Conservation (phyloP, 2,888 invertebrate species). For the Drosophila sordidapex region DNA sequence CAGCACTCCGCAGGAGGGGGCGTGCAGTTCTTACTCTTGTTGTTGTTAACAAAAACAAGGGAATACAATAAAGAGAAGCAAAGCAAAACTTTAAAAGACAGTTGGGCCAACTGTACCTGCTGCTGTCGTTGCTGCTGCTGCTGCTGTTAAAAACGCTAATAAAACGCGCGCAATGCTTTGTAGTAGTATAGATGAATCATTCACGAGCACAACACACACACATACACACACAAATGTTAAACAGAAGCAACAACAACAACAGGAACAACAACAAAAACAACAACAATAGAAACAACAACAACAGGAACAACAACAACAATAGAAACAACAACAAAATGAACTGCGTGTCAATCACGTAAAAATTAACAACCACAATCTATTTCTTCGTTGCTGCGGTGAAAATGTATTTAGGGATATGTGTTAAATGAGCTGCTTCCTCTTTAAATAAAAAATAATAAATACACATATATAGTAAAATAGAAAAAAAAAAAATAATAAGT, state of each 20-base stretch:
- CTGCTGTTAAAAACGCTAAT: conserved; percentile 46
- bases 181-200: conserved; percentile 46
- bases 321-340: conserved; percentile 17
- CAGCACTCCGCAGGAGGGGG: not conserved
- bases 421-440: conserved; percentile 73
- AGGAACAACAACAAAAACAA: not conserved
- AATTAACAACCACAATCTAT: conserved; percentile 27
- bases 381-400: conserved; percentile 26
- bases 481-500: not conserved
- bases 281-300: not conserved
- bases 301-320: not conserved
- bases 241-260: not conserved
- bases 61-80: conserved; percentile 5
- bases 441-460: conserved; percentile 58
- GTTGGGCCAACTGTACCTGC: conserved; percentile 61
- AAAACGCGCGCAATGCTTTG: conserved; percentile 47
- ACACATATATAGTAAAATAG: conserved; percentile 8
- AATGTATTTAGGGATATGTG: conserved; percentile 39
- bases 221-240: conserved; percentile 7
- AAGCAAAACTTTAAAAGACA: conserved; percentile 19
- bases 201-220: conserved; percentile 11
- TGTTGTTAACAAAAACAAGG: conserved; percentile 6
- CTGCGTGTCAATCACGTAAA: conserved; percentile 43
- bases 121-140: conserved; percentile 21
- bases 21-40: conserved; percentile 3